A percentile compares a stretch with the other conserved stretches of the same genome.
Conservation (phyloP, 2,888 invertebrate species). For the Brachyptera putata region DNA sequence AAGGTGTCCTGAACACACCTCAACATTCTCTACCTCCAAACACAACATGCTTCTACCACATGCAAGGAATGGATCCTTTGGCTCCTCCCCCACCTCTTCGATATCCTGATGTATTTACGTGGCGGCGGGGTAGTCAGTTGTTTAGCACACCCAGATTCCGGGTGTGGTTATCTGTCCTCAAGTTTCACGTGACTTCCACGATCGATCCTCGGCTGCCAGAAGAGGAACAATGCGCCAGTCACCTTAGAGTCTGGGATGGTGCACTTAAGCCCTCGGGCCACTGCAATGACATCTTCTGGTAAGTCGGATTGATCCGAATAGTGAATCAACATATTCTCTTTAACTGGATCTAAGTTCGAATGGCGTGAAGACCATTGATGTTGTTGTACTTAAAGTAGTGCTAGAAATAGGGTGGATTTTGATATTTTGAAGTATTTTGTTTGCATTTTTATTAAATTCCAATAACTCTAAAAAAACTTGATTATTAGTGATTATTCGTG, state of each 20-base stretch:
- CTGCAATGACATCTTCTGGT: conserved; percentile 81
- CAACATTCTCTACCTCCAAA: conserved; percentile 82
- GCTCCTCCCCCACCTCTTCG: conserved; percentile 35
- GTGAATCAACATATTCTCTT: too few relatives aligned
- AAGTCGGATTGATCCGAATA: conserved; percentile 45
- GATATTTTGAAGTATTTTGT: too few relatives aligned
- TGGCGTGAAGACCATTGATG: too few relatives aligned
- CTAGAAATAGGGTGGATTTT: too few relatives aligned
- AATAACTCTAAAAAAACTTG: too few relatives aligned
- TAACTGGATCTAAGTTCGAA: too few relatives aligned
- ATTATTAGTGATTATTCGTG: too few relatives aligned
- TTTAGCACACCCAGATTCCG: conserved; percentile 53
- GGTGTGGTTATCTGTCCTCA: conserved; percentile 82
- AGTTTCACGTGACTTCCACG: conserved; percentile 72
- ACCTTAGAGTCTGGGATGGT: conserved; percentile 84
- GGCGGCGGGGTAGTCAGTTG: conserved; percentile 6
- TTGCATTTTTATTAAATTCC: too few relatives aligned
- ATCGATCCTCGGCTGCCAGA: conserved; percentile 54
- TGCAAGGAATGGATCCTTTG: conserved; percentile 51
- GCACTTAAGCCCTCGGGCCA: conserved; percentile 59
- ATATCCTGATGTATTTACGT: conserved; percentile 28
- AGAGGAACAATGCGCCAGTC: conserved; percentile 59
- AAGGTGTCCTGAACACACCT: conserved; percentile 78
- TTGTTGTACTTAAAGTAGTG: too few relatives aligned
- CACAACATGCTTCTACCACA: conserved; percentile 83